Evolutionary conservation across 2,888 invertebrate genomes (phyloP).

Genomic region (Drosophila flavopinicola): DNA sequence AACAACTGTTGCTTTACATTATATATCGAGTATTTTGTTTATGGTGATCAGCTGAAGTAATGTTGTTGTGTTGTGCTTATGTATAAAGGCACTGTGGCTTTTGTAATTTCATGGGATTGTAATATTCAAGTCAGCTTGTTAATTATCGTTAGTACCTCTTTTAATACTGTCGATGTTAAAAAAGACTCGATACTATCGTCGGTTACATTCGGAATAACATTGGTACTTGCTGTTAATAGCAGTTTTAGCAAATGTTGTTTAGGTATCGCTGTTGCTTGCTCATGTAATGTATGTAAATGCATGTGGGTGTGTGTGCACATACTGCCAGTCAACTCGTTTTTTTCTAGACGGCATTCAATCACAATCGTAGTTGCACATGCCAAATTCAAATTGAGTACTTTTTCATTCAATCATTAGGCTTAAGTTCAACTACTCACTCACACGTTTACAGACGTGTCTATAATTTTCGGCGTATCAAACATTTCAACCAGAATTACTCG

Average conservation of each 20-base stretch:
- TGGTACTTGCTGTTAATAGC: slow-evolving; percentile 4
- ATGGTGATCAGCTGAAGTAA: background rate
- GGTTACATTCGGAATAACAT: background rate
- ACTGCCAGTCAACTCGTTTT: slow-evolving; percentile 2
- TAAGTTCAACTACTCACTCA: slow-evolving; percentile 16
- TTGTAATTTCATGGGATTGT: too few relatives aligned
- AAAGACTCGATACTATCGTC: background rate
- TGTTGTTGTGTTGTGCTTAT: too few relatives aligned
- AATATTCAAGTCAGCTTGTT: background rate
- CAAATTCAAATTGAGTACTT: slow-evolving; percentile 14
- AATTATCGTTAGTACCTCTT: too few relatives aligned
- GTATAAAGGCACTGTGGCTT: too few relatives aligned
- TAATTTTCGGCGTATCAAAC: slow-evolving; percentile 37
- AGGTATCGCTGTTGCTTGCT: background rate
- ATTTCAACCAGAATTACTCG: slow-evolving; percentile 31
- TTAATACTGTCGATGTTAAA: background rate
- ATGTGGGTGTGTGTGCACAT: background rate
- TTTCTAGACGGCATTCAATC: slow-evolving; percentile 1
- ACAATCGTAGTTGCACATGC: slow-evolving; percentile 18
- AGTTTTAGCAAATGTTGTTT: slow-evolving; percentile 10
- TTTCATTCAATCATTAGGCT: slow-evolving; percentile 28
- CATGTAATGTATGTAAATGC: background rate
- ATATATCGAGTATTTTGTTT: background rate
- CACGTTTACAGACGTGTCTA: slow-evolving; percentile 1
- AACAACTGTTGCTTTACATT: slow-evolving; percentile 4